Conservation (phyloP, 2,888 invertebrate species). For the Cataglyphis albicans region DNA sequence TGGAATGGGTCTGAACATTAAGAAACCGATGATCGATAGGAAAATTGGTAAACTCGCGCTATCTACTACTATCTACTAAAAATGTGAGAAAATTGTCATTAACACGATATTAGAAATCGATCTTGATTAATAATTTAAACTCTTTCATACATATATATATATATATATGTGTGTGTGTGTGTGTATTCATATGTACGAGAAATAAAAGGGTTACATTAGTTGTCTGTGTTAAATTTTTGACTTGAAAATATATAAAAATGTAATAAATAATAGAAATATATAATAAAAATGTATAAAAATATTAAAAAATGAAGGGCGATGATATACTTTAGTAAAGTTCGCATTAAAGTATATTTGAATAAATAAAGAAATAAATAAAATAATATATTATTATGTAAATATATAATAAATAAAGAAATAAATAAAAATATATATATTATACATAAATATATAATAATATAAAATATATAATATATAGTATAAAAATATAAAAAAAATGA, state of each 20-base stretch:
- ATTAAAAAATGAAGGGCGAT: neutral
- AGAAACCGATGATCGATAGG: neutral
- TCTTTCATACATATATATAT: neutral
- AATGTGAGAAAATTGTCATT: constrained; percentile 13
- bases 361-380: too few relatives aligned
- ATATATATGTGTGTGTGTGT: neutral
- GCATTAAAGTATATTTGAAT: neutral
- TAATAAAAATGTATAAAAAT: neutral
- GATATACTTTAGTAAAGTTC: neutral
- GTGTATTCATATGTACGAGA: neutral
- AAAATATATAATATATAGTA: too few relatives aligned
- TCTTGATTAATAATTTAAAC: constrained; percentile 23
- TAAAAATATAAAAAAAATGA: too few relatives aligned
- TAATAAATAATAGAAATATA: too few relatives aligned
- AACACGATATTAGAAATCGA: neutral
- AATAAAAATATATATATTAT: too few relatives aligned
- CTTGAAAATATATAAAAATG: neutral
- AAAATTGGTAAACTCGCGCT: constrained; percentile 10
- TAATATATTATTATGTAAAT: neutral
- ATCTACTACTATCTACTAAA: constrained; percentile 1
- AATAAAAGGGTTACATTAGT: neutral
- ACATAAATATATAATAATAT: too few relatives aligned
- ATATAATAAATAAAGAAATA: too few relatives aligned
- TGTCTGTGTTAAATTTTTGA: neutral
- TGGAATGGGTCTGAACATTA: neutral